These are phyloP conservation scores for Virgularia gustaviana DNA, from an alignment of 92 coral and sea anemone species.

Conservation along the genomic window DNA sequence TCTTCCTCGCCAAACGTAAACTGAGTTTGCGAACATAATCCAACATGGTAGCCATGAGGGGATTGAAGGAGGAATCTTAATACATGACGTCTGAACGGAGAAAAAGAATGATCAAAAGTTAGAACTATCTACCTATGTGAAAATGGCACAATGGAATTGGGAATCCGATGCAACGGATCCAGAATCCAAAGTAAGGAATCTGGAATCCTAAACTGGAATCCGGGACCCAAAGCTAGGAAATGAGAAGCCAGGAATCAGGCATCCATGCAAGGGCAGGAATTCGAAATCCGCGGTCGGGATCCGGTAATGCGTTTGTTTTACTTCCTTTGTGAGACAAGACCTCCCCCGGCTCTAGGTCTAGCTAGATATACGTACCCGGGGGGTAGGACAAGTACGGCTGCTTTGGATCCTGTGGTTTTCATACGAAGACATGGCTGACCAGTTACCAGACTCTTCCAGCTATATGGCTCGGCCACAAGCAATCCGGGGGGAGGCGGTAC, in stretches of 20 bases:
- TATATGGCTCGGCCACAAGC: conserved; percentile 97
- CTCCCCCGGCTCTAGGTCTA: no score
- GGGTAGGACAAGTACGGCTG: conserved; percentile 77
- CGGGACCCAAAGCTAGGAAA: no score
- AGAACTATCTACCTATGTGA: neutral
- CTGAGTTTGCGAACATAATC: conserved; percentile 90
- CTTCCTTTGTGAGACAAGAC: no score
- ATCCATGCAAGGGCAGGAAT: no score
- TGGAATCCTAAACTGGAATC: no score
- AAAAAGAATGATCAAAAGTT: no score
- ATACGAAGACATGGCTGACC: conserved; percentile 96
- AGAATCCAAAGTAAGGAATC: no score
- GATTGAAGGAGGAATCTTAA: conserved; percentile 86
- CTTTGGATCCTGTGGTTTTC: conserved; percentile 78
- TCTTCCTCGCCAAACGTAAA: conserved; percentile 97
- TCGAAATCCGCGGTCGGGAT: no score
- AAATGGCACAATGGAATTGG: no score
- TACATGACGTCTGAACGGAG: conserved; percentile 75
- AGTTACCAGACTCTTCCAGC: conserved; percentile 97
- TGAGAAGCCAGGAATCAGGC: no score
- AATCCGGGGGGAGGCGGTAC: conserved; percentile 74
- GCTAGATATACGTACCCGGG: conserved; percentile 78
- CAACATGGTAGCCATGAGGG: conserved; percentile 85
- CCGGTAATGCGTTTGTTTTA: no score
- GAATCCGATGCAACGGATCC: no score